Conservation (phyloP, 2,113 vertebrate genomes). For the Odontesthes bonariensis region DNA sequence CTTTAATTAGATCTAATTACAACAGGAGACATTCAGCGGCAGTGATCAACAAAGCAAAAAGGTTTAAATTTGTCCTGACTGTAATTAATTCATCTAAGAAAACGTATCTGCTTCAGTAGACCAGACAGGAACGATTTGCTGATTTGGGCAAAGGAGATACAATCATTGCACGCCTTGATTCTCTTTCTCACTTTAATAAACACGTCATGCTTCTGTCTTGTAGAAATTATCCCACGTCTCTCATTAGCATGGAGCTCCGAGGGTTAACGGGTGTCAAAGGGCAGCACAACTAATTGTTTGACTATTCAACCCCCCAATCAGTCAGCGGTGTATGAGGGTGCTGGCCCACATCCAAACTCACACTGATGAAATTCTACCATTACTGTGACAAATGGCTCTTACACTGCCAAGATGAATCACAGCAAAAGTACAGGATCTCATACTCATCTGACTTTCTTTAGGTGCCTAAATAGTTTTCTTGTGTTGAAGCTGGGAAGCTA, state of each 20-base stretch:
- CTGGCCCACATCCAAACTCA: constrained; percentile 55
- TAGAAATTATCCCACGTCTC: constrained; percentile 49
- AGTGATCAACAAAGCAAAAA: constrained; percentile 10
- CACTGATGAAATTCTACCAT: constrained; percentile 41
- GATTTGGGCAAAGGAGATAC: constrained; percentile 19
- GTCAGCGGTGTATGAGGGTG: constrained; percentile 43
- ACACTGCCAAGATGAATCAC: constrained; percentile 31
- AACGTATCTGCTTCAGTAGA: constrained; percentile 30
- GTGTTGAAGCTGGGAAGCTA: background rate
- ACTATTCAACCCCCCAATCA: constrained; percentile 59
- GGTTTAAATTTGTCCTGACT: constrained; percentile 27
- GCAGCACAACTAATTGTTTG: constrained; percentile 64
- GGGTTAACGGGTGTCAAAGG: constrained; percentile 73
- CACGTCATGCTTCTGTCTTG: constrained; percentile 46
- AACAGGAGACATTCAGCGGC: constrained; percentile 6
- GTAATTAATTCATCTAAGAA: constrained; percentile 39
- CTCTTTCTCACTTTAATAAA: constrained; percentile 45
- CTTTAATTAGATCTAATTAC: constrained; percentile 37
- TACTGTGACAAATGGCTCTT: constrained; percentile 46
- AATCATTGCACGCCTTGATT: constrained; percentile 38
- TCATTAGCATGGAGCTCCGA: constrained; percentile 60
- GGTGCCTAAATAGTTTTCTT: background rate
- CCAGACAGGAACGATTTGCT: constrained; percentile 46
- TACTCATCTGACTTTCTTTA: constrained; percentile 7
- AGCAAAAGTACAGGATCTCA: constrained; percentile 18